phyloP scores from a whole-genome alignment of 2,113 vertebrate species.

The Malurus cyaneus region DNA sequence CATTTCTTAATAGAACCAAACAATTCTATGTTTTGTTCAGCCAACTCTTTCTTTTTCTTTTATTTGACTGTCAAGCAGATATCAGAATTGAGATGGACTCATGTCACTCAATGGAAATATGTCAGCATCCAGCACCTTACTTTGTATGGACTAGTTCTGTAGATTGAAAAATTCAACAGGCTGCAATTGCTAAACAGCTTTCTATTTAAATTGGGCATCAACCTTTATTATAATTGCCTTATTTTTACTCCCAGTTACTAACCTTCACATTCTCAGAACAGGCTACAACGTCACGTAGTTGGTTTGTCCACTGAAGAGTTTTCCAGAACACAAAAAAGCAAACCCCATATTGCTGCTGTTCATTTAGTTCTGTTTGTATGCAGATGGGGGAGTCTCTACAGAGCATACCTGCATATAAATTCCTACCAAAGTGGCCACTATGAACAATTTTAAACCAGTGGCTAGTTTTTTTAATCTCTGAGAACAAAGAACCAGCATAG shows the following conservation, averaged over 20 bases:
- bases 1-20: constrained; percentile 56
- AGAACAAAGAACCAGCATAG: not conserved
- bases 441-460: not conserved
- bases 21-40: constrained; percentile 22
- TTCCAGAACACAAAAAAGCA: not conserved
- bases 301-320: not conserved
- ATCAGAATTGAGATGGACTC: not conserved
- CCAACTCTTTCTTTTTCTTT: not conserved
- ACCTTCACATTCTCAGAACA: not conserved
- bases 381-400: not conserved
- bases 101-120: not conserved
- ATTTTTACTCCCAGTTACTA: not conserved
- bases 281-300: not conserved
- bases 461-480: not conserved
- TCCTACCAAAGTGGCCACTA: not conserved
- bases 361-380: not conserved
- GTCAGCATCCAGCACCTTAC: not conserved
- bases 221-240: not conserved
- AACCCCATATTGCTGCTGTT: not conserved
- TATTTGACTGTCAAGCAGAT: not conserved
- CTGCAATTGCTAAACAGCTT: not conserved
- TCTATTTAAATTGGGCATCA: not conserved
- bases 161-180: not conserved
- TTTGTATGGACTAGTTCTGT: not conserved
- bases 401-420: not conserved